Conservation (phyloP, 1,140 invertebrate genomes). For the Brachionus paranguensis region DNA sequence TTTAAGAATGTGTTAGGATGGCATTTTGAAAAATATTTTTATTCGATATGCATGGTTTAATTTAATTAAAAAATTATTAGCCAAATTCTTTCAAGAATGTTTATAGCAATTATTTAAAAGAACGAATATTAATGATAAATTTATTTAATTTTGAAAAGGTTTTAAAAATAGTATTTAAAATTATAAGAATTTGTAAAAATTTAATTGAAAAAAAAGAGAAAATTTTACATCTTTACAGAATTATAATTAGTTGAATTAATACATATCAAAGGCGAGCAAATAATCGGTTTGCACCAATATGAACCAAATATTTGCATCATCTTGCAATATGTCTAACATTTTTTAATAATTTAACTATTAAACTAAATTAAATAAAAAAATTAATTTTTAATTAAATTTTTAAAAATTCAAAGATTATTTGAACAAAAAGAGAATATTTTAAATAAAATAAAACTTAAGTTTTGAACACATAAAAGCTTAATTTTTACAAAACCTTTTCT, state of each 20-base stretch:
- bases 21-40: background rate
- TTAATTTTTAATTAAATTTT: background rate
- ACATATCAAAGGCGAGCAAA: background rate
- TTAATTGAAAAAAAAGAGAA: background rate
- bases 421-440: background rate
- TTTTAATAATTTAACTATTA: background rate
- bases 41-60: too few species aligned
- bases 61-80: too few species aligned
- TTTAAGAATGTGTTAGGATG: too few species aligned
- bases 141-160: background rate
- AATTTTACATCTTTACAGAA: conserved; percentile 17
- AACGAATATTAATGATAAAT: background rate
- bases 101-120: too few species aligned
- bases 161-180: background rate
- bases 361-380: background rate
- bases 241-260: background rate
- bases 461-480: background rate
- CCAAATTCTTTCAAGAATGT: too few species aligned
- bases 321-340: background rate
- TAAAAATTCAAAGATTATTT: background rate
- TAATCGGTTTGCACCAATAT: background rate
- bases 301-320: background rate
- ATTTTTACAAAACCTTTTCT: background rate
- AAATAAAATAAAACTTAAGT: background rate
- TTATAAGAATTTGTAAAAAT: background rate